These are phyloP conservation scores for Girardinichthys multiradiatus DNA, from an alignment of 2,113 vertebrate genomes.

Conservation along the genomic window DNA sequence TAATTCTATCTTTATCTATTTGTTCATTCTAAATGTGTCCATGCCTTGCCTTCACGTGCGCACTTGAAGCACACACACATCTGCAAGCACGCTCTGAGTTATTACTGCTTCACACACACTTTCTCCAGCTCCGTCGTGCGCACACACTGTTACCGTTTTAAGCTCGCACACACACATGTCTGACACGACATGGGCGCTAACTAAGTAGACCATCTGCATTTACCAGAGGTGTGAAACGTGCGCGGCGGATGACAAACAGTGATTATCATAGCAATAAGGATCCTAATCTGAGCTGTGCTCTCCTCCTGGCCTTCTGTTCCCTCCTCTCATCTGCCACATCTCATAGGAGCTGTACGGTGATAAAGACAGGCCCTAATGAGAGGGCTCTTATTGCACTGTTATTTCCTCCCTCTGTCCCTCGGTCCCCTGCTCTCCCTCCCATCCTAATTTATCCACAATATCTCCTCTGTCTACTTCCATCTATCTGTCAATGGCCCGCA, in stretches of 20 bases:
- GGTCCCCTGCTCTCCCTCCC: conserved; percentile 4
- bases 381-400: conserved; percentile 74
- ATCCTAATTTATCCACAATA: conserved; percentile 50
- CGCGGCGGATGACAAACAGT: conserved; percentile 74
- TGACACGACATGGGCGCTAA: conserved; percentile 22
- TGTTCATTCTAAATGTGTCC: conserved; percentile 80
- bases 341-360: conserved; percentile 65
- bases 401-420: conserved; percentile 47
- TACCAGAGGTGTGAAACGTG: conserved; percentile 75
- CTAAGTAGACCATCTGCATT: conserved; percentile 59
- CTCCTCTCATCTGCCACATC: conserved; percentile 72
- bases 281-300: conserved; percentile 70
- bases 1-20: conserved; percentile 84
- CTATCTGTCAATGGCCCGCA: conserved; percentile 47
- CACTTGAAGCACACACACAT: conserved; percentile 26
- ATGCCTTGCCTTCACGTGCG: conserved; percentile 44
- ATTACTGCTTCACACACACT: conserved; percentile 12
- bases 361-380: conserved; percentile 76
- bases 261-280: conserved; percentile 77
- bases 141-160: conserved; percentile 11
- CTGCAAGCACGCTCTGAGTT: conserved; percentile 17
- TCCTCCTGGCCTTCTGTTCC: conserved; percentile 72
- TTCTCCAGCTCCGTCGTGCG: conserved; percentile 2
- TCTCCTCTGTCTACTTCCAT: conserved; percentile 31
- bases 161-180: neutral